Evolutionary conservation across 2,888 invertebrate genomes (phyloP), one percentile per base, ranked within the genome.

Genomic region (Amiota communis): DNA sequence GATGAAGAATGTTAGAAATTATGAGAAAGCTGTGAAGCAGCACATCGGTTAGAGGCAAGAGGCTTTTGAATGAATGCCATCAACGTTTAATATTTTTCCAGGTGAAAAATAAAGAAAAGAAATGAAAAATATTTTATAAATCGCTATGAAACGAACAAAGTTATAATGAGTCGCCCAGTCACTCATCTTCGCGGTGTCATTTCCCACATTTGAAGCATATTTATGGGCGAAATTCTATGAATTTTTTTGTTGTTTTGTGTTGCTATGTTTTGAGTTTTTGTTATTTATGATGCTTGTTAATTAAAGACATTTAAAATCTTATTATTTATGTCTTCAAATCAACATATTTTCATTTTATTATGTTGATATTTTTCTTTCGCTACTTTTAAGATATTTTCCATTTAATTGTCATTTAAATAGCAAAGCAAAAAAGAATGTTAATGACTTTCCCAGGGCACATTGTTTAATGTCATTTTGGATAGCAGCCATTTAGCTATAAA

Each of bases 241-340:
- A 3, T 48, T 59, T 12, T 11, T 59, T 59, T 59, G 23, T 57
- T 57, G 57, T 59, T 59, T 59, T 36, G 36, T 49, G 20, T 13
- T 17, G n/a, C n/a, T n/a, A n/a, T 67, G 17, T 51, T 67, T 49
- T 49, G 20, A 15, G 13, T 48, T 64, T n/a, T 64, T 64, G 64
- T 47, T 68, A 68, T 68, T 68, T 68, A 68, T 68, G 51, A 47
- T 12, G 53, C 23, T 68, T 68, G 67, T 68, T 68, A 68, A 68
- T 68, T 68, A 68, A 68, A 68, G 23, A 13, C 67, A 53, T 68
- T 17, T 53, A 51, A 68, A 68, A 53, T 68, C 20, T 15, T 17
- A 49, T 12, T 67, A 49, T 51, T 67, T 68, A 15, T 53, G 17
- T 17, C 23, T 8, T 23, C 23, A 68, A 68, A 51, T 51, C 67